A percentile compares a stretch with the other conserved stretches of the same genome.
Evolutionary conservation across 37 sponge, comb jelly and placozoan species (phyloP).

Genomic region (Hexactinellida sp.): DNA sequence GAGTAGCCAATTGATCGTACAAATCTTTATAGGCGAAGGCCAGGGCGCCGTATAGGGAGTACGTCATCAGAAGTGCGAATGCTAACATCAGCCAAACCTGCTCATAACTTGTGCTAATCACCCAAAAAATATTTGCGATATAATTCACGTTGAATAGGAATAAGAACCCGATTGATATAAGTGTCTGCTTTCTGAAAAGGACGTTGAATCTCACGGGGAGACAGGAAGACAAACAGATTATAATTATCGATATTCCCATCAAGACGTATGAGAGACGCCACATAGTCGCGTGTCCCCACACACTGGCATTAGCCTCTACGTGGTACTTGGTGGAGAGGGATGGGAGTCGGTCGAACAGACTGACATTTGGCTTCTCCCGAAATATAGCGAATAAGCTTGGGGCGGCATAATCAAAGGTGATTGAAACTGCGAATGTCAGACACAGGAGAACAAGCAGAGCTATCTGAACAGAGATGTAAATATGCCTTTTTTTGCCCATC

Average conservation of each 20-base stretch:
- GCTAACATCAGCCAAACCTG: not conserved
- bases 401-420: not conserved
- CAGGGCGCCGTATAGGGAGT: not conserved
- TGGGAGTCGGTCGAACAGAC: not conserved
- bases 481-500: not conserved
- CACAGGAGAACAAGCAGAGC: not conserved
- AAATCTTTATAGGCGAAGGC: not conserved
- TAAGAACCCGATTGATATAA: not conserved
- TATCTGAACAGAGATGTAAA: not conserved
- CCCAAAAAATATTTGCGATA: constrained; percentile 11
- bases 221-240: not conserved
- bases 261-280: not conserved
- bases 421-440: not conserved
- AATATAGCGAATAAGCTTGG: not conserved
- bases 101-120: not conserved
- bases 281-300: not conserved
- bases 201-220: not conserved
- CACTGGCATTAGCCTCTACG: not conserved
- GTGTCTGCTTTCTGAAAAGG: not conserved
- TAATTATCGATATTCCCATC: not conserved
- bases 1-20: not conserved
- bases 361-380: not conserved
- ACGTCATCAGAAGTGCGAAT: not conserved
- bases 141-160: not conserved
- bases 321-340: not conserved